Evolutionary conservation across 2,113 vertebrate species (phyloP), one percentile per base, ranked within the genome.

Genomic region (Ariopsis seemanni): DNA sequence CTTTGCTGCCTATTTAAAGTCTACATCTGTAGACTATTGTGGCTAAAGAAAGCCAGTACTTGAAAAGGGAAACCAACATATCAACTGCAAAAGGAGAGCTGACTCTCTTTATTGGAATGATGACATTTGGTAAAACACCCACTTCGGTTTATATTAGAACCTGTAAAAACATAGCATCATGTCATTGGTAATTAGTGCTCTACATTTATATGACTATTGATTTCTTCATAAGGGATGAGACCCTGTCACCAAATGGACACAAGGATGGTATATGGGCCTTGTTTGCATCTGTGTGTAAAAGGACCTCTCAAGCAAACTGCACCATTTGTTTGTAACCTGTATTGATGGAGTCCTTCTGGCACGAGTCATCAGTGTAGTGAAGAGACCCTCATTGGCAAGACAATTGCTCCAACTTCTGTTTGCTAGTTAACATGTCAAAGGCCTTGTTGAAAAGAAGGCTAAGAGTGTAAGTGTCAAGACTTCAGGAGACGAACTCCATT

Each of bases 351-450:
- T 86, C 90, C 90, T 92, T 90, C 88, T 92, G 92, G 93, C 93
- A 90, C 82, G 50, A 93, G 94, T 91, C 90, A 84, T 90, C 91
- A 94, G 92, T 93, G 90, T 94, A 91, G 88, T 92, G 85, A 87
- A 92, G 88, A 14, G 90, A 92, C 93, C 88, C 93, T 91, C 92
- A 93, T 94, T 92, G 94, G 89, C 92, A 93, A 93, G 93, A 95
- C 94, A 94, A 91, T 94, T 91, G 88, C 92, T 90, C 88, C 85
- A 91, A 92, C 91, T 90, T 91, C 79, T 94, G 93, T 95, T 95
- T 94, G 92, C 92, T 93, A 90, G 93, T 95, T 95, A 94, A 93
- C 95, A 95, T 90, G 91, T 95, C 95, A 96, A 93, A 94, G 88
- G 89, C 53, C 83, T 89, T 88, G 92, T 91, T 94, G 91, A 93